Evolutionary conservation across 2,113 vertebrate species (phyloP).

Genomic region (Macaca mulatta): DNA sequence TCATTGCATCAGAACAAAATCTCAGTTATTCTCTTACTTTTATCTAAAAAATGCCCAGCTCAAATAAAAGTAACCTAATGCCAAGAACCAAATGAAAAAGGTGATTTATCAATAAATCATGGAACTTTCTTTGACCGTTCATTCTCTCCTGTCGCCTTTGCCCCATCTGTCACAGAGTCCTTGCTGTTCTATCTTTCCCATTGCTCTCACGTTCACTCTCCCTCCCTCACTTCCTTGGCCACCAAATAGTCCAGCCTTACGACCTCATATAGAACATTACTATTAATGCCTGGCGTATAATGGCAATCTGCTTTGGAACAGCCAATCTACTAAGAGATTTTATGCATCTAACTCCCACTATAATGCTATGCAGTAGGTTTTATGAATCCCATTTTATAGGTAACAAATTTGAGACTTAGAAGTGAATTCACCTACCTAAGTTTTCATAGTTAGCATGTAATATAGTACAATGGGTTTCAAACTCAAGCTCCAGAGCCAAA

Average conservation of each 20-base stretch:
- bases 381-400: not conserved
- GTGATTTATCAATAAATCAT: conserved; percentile 39
- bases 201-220: not conserved
- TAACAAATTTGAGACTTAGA: not conserved
- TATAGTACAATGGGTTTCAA: not conserved
- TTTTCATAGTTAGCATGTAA: not conserved
- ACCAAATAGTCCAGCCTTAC: not conserved
- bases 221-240: not conserved
- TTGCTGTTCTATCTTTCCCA: not conserved
- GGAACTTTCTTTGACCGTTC: not conserved
- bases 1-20: not conserved
- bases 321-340: not conserved
- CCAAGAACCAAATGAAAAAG: conserved; percentile 38
- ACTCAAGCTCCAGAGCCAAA: too few species aligned
- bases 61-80: conserved; percentile 19
- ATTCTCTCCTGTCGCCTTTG: not conserved
- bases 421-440: not conserved
- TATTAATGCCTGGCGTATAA: not conserved
- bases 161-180: not conserved
- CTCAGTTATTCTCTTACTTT: not conserved
- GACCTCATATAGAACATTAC: not conserved
- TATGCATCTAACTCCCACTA: not conserved
- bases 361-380: not conserved
- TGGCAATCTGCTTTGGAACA: not conserved
- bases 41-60: conserved; percentile 30